Conservation (phyloP, 2,888 invertebrate genomes). For the Seladonia tumulorum region DNA sequence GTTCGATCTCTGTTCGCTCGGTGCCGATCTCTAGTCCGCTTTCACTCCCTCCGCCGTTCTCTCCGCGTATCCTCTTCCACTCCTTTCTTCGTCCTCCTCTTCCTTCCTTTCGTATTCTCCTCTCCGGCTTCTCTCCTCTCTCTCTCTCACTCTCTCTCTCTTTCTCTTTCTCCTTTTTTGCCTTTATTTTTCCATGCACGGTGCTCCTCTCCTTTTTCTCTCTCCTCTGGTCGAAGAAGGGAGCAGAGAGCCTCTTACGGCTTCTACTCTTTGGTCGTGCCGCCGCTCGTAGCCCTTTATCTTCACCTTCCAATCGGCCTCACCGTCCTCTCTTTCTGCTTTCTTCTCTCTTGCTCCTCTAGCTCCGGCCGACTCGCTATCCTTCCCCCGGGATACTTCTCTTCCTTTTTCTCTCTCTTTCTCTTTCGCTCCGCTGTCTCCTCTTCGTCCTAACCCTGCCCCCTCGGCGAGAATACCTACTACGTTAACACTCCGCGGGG, state of each 20-base stretch:
- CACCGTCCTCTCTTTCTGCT: constrained; percentile 51
- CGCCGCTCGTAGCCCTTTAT: constrained; percentile 78
- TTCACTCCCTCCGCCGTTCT: constrained; percentile 31
- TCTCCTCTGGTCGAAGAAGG: constrained; percentile 57
- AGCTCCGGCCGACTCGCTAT: constrained; percentile 39
- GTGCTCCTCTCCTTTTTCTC: constrained; percentile 68
- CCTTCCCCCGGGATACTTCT: constrained; percentile 40
- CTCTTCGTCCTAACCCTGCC: constrained; percentile 10
- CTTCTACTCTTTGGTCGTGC: constrained; percentile 76
- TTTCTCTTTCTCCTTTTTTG: constrained; percentile 25
- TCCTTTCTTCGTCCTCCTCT: constrained; percentile 40
- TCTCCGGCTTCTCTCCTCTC: constrained; percentile 4
- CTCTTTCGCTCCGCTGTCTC: constrained; percentile 17
- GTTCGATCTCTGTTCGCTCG: constrained; percentile 47
- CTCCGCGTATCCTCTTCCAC: constrained; percentile 39
- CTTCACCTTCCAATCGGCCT: constrained; percentile 77
- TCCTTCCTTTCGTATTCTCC: constrained; percentile 37
- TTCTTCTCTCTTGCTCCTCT: constrained; percentile 43
- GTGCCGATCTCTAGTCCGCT: constrained; percentile 21
- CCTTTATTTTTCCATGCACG: constrained; percentile 69
- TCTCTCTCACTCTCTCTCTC: not conserved
- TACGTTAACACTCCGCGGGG: constrained; percentile 54
- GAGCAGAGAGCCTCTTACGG: constrained; percentile 71
- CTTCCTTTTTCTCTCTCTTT: constrained; percentile 8
- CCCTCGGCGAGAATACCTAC: constrained; percentile 39